Evolutionary conservation across 2,797 vertebrate genomes (phyloP), one percentile per base, ranked within the genome.

Genomic region (Rhinophrynus dorsalis): DNA sequence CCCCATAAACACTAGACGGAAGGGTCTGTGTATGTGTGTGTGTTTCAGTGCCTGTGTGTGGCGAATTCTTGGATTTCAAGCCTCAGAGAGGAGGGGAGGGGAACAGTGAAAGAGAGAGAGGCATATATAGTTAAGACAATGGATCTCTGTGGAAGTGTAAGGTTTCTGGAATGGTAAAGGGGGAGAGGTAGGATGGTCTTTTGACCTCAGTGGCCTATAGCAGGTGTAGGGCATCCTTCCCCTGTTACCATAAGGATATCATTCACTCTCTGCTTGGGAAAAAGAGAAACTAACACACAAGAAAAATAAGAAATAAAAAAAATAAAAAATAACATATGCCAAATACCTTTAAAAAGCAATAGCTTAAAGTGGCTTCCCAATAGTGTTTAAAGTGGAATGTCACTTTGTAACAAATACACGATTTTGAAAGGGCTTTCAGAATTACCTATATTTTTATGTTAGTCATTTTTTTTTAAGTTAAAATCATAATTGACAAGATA

Each of bases 1-100:
- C 69, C 69, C 69, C 57, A 59, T 64, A 66, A 73, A 66, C 61
- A 52, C 35, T 40, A 48, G 60, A 64, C 40, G 69, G 54, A 73
- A 73, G 33, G 61, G 61, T 29, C 45, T 57, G 52, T 66, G 69
- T 62, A 20, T 44, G 17, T 44, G 9, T 30, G 29, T 30, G 29
- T 30, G 29, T 30, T 4, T 30, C 4, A 58, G 69, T 54, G 51
- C 54, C 42, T 29, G 69, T 65, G 60, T 47, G 50, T 42, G 61
- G 56, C 69, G 40, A 52, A 65, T 72, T 60, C 68, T 64, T 72
- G 44, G 24, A 38, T 59, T 73, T 66, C 35, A 65, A 45, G 66
- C 69, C 69, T 52, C 61, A 73, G 26, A 52, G 54, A 47, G 60
- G 32, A 58, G 61, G 69, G 26, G 55, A 54, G 18, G 5, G 47